Evolutionary conservation across 1,140 invertebrate genomes (phyloP).

Genomic region (Lepidurus apus): DNA sequence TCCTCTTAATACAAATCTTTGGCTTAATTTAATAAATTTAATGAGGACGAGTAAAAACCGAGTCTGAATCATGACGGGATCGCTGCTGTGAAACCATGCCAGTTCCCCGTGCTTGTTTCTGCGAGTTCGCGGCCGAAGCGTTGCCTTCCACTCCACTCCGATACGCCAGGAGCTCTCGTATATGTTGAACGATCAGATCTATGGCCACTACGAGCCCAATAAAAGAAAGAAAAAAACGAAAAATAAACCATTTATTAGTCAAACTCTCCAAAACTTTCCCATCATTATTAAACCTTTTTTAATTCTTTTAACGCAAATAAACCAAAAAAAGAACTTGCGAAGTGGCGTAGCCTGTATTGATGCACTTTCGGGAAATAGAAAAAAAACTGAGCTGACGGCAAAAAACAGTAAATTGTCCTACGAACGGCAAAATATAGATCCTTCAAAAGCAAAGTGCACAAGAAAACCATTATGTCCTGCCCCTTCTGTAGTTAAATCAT

Average conservation of each 20-base stretch:
- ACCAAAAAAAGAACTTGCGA: too few species aligned
- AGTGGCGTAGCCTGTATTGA: too few species aligned
- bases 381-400: too few species aligned
- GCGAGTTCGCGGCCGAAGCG: slow-evolving; percentile 22
- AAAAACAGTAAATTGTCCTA: too few species aligned
- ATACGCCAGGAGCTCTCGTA: slow-evolving; percentile 76
- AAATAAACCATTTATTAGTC: background rate
- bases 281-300: background rate
- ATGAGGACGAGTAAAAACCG: slow-evolving; percentile 36
- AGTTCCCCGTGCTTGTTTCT: slow-evolving; percentile 23
- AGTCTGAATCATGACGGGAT: slow-evolving; percentile 36
- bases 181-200: slow-evolving; percentile 97
- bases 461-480: background rate
- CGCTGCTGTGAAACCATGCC: slow-evolving; percentile 10
- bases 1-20: background rate
- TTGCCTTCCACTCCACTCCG: slow-evolving; percentile 25
- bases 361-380: too few species aligned
- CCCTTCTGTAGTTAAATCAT: background rate
- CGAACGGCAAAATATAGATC: too few species aligned
- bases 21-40: slow-evolving; percentile 17
- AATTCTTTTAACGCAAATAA: background rate
- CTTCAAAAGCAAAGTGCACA: too few species aligned
- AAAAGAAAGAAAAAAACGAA: slow-evolving; percentile 52
- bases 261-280: background rate
- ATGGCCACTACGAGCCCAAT: slow-evolving; percentile 79